These are phyloP conservation scores for Orientallactaga bullata DNA, from an alignment of 2,113 vertebrate genomes.

Conservation along the genomic window DNA sequence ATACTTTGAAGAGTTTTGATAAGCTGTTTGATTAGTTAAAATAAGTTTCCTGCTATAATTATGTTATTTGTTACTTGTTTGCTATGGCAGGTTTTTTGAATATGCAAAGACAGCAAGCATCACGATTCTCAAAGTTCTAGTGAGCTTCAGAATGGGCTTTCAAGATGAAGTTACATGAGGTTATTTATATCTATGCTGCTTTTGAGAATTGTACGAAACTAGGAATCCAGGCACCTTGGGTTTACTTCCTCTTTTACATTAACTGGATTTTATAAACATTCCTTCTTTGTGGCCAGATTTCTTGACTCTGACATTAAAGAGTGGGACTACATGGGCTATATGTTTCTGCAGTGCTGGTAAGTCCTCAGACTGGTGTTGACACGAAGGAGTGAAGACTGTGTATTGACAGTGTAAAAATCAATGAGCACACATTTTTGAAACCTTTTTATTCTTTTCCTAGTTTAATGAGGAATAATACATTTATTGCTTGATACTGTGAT, in stretches of 20 bases:
- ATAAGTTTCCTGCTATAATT: slow-evolving; percentile 47
- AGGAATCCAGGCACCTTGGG: slow-evolving; percentile 58
- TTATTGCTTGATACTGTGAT: not conserved
- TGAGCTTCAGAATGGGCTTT: slow-evolving; percentile 60
- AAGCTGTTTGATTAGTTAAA: slow-evolving; percentile 43
- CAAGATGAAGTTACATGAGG: slow-evolving; percentile 70
- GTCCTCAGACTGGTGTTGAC: not conserved
- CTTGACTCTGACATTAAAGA: slow-evolving; percentile 56
- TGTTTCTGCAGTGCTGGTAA: slow-evolving; percentile 1
- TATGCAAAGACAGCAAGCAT: slow-evolving; percentile 61
- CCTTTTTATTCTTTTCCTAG: not conserved
- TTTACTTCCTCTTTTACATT: slow-evolving; percentile 53
- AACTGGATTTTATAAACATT: slow-evolving; percentile 41
- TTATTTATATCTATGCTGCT: slow-evolving; percentile 73
- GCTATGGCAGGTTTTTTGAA: slow-evolving; percentile 53
- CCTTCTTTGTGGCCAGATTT: not conserved
- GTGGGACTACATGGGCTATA: not conserved
- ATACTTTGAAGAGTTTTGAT: not conserved
- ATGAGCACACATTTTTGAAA: slow-evolving; percentile 29
- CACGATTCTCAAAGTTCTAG: slow-evolving; percentile 51
- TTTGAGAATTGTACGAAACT: slow-evolving; percentile 56
- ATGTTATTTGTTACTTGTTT: slow-evolving; percentile 33
- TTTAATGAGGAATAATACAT: slow-evolving; percentile 44
- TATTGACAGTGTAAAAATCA: slow-evolving; percentile 38
- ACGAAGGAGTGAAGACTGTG: not conserved